Evolutionary conservation across 2,888 invertebrate genomes (phyloP).

Genomic region (Synergus japonicus): DNA sequence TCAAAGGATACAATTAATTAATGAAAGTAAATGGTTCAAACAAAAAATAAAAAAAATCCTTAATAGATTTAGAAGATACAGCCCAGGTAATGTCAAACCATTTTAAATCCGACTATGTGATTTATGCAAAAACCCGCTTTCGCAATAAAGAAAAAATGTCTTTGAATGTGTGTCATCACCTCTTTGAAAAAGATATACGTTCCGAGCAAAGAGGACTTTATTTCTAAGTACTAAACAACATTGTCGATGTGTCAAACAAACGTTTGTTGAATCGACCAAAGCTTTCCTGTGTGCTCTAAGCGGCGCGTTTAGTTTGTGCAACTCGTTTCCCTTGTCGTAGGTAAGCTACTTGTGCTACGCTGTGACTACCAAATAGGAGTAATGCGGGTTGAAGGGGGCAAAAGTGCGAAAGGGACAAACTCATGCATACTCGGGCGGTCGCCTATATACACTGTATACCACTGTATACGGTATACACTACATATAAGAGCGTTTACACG

Average conservation of each 20-base stretch:
- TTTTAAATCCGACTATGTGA: background rate
- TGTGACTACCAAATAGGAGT: constrained; percentile 20
- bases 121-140: background rate
- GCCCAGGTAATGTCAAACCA: background rate
- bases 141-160: background rate
- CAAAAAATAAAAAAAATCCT: background rate
- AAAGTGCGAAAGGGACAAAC: constrained; percentile 36
- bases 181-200: background rate
- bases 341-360: constrained; percentile 34
- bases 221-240: constrained; percentile 36
- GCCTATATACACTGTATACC: background rate
- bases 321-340: constrained; percentile 34
- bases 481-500: constrained; percentile 25
- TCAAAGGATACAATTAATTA: too few species aligned
- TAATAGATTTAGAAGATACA: background rate
- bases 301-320: constrained; percentile 31
- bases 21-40: too few species aligned
- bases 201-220: constrained; percentile 8
- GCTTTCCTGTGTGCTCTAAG: constrained; percentile 38
- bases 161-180: background rate
- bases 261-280: constrained; percentile 33
- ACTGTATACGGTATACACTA: constrained; percentile 2
- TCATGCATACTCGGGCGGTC: constrained; percentile 12
- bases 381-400: constrained; percentile 25
- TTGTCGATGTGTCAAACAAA: constrained; percentile 39